Conservation (phyloP, 2,888 invertebrate genomes). For the Drosophila austrosaltans region DNA sequence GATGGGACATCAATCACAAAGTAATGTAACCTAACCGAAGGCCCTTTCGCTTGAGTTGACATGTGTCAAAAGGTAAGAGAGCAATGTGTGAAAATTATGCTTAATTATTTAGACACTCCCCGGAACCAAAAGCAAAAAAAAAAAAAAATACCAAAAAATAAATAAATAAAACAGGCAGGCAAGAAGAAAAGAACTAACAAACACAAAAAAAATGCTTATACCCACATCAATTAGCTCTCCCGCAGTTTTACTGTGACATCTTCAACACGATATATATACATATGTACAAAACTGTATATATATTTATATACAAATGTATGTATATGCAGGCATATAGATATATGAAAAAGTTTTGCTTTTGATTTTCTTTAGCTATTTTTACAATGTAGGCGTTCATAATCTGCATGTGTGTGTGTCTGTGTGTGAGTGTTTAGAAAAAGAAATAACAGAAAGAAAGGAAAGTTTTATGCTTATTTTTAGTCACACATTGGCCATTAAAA, state of each 20-base stretch:
- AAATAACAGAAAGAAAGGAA: slow-evolving; percentile 28
- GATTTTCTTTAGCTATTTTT: slow-evolving; percentile 62
- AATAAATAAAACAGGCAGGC: neutral
- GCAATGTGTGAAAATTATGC: slow-evolving; percentile 61
- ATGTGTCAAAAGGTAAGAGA: slow-evolving; percentile 71
- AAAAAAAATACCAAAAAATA: slow-evolving; percentile 10
- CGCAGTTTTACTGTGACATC: slow-evolving; percentile 48
- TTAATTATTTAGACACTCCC: slow-evolving; percentile 40
- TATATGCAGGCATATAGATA: neutral
- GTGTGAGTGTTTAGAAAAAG: slow-evolving; percentile 35
- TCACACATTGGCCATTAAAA: slow-evolving; percentile 36
- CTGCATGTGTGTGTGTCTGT: slow-evolving; percentile 7
- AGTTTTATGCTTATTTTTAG: slow-evolving; percentile 35
- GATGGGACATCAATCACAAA: slow-evolving; percentile 62
- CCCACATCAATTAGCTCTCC: slow-evolving; percentile 71
- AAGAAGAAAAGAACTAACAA: slow-evolving; percentile 7
- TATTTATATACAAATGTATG: slow-evolving; percentile 6
- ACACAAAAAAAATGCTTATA: slow-evolving; percentile 25
- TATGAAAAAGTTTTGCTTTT: slow-evolving; percentile 49
- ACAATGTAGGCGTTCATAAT: slow-evolving; percentile 45
- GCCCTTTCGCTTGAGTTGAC: slow-evolving; percentile 42
- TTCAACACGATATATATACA: slow-evolving; percentile 33
- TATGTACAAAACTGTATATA: slow-evolving; percentile 41
- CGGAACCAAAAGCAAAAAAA: neutral
- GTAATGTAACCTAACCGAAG: slow-evolving; percentile 12